Percentiles rank a stretch among this genome's conserved stretches.
phyloP scores from a whole-genome alignment of 2,113 vertebrate genomes.

The Alouatta palliata region DNA sequence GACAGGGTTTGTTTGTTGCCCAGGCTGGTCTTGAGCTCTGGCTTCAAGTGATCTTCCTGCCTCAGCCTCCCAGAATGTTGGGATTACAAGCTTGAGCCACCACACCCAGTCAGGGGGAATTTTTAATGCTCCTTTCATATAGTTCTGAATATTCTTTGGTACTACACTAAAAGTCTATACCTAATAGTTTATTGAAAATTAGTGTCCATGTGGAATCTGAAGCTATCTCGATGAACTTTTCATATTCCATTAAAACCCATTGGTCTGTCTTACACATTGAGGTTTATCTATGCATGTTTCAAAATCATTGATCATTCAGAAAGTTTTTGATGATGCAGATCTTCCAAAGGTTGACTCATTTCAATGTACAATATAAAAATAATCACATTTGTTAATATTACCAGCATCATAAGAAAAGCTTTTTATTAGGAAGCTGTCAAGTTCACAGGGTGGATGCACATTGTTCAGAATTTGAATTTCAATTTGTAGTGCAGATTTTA shows the following conservation, averaged over 20 bases:
- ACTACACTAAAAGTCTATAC: not conserved
- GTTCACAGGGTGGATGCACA: not conserved
- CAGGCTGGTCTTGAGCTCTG: too few species aligned
- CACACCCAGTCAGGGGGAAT: not conserved
- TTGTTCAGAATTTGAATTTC: constrained; percentile 35
- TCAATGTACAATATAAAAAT: not conserved
- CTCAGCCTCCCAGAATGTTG: too few species aligned
- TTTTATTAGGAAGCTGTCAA: not conserved
- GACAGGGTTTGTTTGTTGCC: too few species aligned
- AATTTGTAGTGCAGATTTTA: not conserved
- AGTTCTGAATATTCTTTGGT: not conserved
- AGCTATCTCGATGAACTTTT: not conserved
- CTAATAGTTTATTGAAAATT: not conserved
- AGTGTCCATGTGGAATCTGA: not conserved
- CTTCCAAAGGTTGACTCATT: constrained; percentile 9
- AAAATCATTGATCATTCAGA: not conserved
- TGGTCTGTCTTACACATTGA: not conserved
- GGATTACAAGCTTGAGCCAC: too few species aligned
- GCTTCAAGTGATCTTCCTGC: too few species aligned
- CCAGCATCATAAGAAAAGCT: not conserved
- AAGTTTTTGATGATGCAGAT: not conserved
- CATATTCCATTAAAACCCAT: not conserved
- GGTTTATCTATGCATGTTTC: not conserved
- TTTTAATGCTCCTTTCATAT: not conserved
- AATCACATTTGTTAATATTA: not conserved